phyloP scores from a whole-genome alignment of 1,140 invertebrate genomes.

The Drosophila guanche region DNA sequence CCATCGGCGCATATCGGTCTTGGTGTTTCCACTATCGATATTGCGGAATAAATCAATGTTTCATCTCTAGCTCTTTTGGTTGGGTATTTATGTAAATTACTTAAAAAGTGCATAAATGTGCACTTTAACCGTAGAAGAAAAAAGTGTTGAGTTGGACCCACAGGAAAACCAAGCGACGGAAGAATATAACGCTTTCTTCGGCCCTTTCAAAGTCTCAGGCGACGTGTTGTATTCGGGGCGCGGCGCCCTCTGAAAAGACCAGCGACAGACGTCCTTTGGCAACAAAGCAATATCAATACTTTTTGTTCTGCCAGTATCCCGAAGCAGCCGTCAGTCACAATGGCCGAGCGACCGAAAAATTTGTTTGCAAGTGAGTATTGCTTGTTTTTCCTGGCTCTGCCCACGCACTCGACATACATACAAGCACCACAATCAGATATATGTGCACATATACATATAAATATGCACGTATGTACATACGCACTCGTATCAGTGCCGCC shows the following conservation, averaged over 20 bases:
- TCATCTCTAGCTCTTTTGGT: slow-evolving; percentile 53
- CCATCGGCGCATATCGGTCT: slow-evolving; percentile 8
- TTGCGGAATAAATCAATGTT: slow-evolving; percentile 29
- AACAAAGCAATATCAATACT: slow-evolving; percentile 50
- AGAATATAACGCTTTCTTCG: slow-evolving; percentile 1
- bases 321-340: slow-evolving; percentile 31
- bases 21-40: slow-evolving; percentile 1
- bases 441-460: no score
- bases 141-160: slow-evolving; percentile 31
- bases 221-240: slow-evolving; percentile 60
- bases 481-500: slow-evolving; percentile 10
- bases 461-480: slow-evolving; percentile 18
- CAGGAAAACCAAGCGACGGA: slow-evolving; percentile 28
- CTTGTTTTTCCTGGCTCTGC: slow-evolving; percentile 15
- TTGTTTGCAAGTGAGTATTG: slow-evolving; percentile 78
- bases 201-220: slow-evolving; percentile 11
- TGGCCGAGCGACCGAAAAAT: slow-evolving; percentile 81
- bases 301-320: slow-evolving; percentile 17
- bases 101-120: slow-evolving; percentile 55
- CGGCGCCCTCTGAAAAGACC: slow-evolving; percentile 69
- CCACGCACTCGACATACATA: slow-evolving; percentile 47
- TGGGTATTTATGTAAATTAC: slow-evolving; percentile 67
- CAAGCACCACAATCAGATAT: neutral
- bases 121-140: slow-evolving; percentile 36
- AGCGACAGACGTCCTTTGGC: slow-evolving; percentile 27